phyloP scores from a whole-genome alignment of 2,888 invertebrate species.

The Drosophila pseudotakahashii region DNA sequence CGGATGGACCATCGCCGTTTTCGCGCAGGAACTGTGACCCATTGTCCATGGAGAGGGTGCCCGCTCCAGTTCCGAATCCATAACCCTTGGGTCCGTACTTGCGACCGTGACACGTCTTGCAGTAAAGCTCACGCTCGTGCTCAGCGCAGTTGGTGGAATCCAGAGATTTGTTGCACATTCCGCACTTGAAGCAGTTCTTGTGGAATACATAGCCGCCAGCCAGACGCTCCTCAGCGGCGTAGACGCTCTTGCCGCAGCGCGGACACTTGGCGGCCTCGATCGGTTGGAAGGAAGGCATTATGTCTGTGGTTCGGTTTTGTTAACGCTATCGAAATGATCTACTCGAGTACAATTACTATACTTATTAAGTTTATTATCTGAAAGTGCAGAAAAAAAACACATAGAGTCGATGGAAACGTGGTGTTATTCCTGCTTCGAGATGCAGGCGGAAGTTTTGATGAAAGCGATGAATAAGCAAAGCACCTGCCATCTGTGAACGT shows the following conservation, averaged over 20 bases:
- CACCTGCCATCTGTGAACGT: slow-evolving; percentile 7
- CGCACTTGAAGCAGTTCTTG: slow-evolving; percentile 77
- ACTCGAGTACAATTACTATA: slow-evolving; percentile 45
- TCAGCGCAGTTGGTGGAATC: slow-evolving; percentile 73
- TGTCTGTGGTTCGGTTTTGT: slow-evolving; percentile 38
- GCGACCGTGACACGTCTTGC: slow-evolving; percentile 70
- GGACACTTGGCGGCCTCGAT: slow-evolving; percentile 74
- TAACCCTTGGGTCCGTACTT: slow-evolving; percentile 73
- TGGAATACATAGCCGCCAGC: slow-evolving; percentile 74
- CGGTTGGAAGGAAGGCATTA: slow-evolving; percentile 71
- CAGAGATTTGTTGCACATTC: slow-evolving; percentile 76
- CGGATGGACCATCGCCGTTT: slow-evolving; percentile 77
- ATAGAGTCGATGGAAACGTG: slow-evolving; percentile 34
- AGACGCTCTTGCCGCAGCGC: slow-evolving; percentile 71
- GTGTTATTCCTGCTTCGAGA: neutral
- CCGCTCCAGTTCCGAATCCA: slow-evolving; percentile 71
- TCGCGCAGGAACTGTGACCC: slow-evolving; percentile 70
- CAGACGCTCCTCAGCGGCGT: slow-evolving; percentile 71
- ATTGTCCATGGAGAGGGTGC: slow-evolving; percentile 74
- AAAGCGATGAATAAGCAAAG: slow-evolving; percentile 32
- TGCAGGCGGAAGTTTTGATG: slow-evolving; percentile 1
- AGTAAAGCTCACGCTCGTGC: slow-evolving; percentile 71
- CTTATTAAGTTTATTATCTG: slow-evolving; percentile 74
- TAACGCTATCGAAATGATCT: slow-evolving; percentile 44
- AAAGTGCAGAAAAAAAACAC: slow-evolving; percentile 60